Evolutionary conservation across 2,888 invertebrate genomes (phyloP), one percentile per base, ranked within the genome.

Genomic region (Cantharis rufa): DNA sequence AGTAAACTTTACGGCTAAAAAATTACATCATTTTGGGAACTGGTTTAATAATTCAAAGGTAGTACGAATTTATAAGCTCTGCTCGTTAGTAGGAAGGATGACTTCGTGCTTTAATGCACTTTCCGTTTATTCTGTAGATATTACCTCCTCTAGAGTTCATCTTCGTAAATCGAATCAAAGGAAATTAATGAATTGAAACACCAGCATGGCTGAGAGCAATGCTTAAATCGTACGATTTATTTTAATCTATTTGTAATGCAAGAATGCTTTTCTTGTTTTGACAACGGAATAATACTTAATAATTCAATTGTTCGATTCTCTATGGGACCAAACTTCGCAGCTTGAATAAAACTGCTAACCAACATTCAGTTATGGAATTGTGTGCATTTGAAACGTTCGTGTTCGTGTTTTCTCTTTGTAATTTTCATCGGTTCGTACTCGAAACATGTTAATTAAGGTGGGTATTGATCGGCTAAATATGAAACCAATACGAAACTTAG

Each of bases 381-480:
- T 48, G 48, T 48, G 48, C 21, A 64, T 21, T 64, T 18, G 18
- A 64, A 64, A 10, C 21, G 16, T 64, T 21, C 21, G 63, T 16
- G 21, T 64, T 16, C 11, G n/a, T 66, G 64, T 66, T 21, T 48
- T 66, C 64, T 15, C 21, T 66, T 66, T 66, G 64, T 64, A 64
- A 10, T 64, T 64, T 21, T 64, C 64, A 64, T 64, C 21, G n/a
- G 64, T 64, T 64, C 63, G 13, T 21, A 21, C 64, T 66, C 64
- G 21, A 66, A 66, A 66, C 64, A 66, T 66, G 64, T 21, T 66
- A 66, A 66, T 66, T 66, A 66, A 66, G 64, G 48, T 24, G 24
- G 64, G 21, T 66, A 66, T 66, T 24, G 64, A 66, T 66, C 64
- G 48, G 10, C 13, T n/a, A 48, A 48, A 48, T 48, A 48, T 48